These are phyloP conservation scores for Mormoops blainvillei DNA, from an alignment of 2,113 vertebrate genomes.

Conservation along the genomic window DNA sequence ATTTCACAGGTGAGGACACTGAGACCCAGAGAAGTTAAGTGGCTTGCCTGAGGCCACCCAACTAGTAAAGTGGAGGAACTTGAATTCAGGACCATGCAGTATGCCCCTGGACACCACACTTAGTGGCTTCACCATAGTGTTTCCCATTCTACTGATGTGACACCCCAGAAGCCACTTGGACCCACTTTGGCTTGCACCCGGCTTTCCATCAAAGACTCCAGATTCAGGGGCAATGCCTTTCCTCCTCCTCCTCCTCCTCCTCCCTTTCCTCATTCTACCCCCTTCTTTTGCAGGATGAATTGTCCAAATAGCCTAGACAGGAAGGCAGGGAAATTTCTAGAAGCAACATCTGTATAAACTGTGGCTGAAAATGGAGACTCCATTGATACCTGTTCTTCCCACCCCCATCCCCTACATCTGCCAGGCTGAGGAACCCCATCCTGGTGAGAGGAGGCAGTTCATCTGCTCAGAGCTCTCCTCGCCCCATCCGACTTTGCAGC, in stretches of 20 bases:
- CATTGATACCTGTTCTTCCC: background rate
- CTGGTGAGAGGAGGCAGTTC: background rate
- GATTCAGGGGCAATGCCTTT: background rate
- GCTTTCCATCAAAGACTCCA: background rate
- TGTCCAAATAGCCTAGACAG: background rate
- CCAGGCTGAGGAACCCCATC: background rate
- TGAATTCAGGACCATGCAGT: background rate
- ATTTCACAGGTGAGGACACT: background rate
- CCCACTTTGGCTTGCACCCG: background rate
- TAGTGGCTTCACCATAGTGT: background rate
- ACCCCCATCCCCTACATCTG: background rate
- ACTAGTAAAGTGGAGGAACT: background rate
- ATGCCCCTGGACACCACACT: background rate
- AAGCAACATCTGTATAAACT: background rate
- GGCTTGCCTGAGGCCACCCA: background rate
- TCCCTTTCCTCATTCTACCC: background rate
- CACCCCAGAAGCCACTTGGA: background rate
- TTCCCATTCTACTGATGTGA: background rate
- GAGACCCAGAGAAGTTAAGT: background rate
- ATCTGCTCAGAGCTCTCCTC: accelerated
- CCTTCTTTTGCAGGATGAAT: background rate
- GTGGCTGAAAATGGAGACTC: background rate
- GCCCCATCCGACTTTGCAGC: background rate
- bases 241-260: background rate
- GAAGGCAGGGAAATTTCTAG: background rate